Base-by-base conservation (phyloP, 2,113 vertebrate genomes). In the Chloroceryle aenea region DNA sequence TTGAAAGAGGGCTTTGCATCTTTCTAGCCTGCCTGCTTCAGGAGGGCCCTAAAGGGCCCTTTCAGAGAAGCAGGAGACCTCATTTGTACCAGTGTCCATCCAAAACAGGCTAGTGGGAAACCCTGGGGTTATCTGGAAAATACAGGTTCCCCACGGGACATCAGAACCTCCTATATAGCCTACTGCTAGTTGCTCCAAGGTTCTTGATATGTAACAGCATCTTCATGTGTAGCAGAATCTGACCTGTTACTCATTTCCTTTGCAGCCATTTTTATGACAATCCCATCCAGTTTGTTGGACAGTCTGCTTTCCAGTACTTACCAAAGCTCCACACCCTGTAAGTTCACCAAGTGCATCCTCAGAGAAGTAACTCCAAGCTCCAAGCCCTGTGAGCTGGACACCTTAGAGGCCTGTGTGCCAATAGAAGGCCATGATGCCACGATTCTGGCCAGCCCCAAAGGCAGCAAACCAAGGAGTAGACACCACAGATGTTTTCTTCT, bases 251-350 rank as follows among this genome's bases (percentile, higher is more conserved):
- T 84, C 48, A 62, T 97, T 67, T 93, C 75, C 68, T 69, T 95
- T 97, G 56, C 98, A 99, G 99, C 96, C 99, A 99, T 88, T 99
- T 99, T 88, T 99, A 99, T 42, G 99, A 99, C 96, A 99, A 99
- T 85, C 99, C 99, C n/a, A 99, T 99, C 98, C 99, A 99, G 98
- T 99, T 98, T 96, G 99, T 99, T 95, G 99, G 99, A 89, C 98
- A 98, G 84, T 99, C 99, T 4, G 99, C 99, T 21, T 99, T 99
- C 98, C 99, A 99, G 98, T 98, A 99, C 97, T 96, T 99, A 97
- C 99, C 99, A 18, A 99, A 99, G 96, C 97, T 99, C 72, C 99
- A 99, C 97, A 99, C 99, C 2, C 98, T 99, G 99, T 99, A 97
- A 99, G 99, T 99, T 66, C 71, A 77, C 21, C 29, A 9, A n/a